Percentiles rank a stretch among this genome's conserved stretches.
These are phyloP conservation scores for Pogonomyrmex barbatus DNA, from an alignment of 1,140 invertebrate species.

Conservation along the genomic window DNA sequence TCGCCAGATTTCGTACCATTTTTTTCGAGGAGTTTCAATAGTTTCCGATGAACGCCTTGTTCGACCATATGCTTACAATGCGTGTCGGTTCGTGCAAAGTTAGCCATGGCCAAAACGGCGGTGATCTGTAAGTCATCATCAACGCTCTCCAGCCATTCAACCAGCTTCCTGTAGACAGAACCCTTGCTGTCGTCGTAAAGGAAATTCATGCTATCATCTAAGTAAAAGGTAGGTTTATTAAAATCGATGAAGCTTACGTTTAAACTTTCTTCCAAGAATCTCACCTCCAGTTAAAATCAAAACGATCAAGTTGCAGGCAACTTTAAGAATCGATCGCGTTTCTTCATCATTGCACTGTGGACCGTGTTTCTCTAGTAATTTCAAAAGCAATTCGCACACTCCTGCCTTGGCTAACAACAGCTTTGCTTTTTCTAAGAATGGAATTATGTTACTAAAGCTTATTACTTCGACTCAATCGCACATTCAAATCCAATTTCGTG, in stretches of 20 bases:
- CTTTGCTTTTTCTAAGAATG: conserved; percentile 90
- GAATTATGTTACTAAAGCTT: neutral
- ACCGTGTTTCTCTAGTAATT: conserved; percentile 91
- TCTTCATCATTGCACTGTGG: conserved; percentile 88
- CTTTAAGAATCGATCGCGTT: conserved; percentile 91
- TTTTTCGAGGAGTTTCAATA: conserved; percentile 88
- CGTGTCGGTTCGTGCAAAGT: conserved; percentile 94
- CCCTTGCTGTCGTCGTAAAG: conserved; percentile 91
- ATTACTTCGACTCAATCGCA: neutral
- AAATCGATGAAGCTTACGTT: neutral
- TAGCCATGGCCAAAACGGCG: conserved; percentile 94
- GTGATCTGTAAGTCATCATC: conserved; percentile 92
- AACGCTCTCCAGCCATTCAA: conserved; percentile 91
- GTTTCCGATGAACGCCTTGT: conserved; percentile 91
- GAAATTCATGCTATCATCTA: conserved; percentile 95
- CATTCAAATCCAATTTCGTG: neutral
- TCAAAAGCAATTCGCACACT: conserved; percentile 91
- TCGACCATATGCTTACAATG: conserved; percentile 94
- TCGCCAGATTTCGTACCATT: conserved; percentile 88
- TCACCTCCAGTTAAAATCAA: conserved; percentile 94
- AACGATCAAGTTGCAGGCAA: conserved; percentile 94
- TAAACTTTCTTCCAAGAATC: conserved; percentile 41
- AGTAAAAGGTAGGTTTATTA: conserved; percentile 60
- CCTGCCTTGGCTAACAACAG: conserved; percentile 90
- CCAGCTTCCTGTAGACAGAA: conserved; percentile 90